These are phyloP conservation scores for Echinometra lucunter DNA, from an alignment of 53 echinoderm and acorn worm species.

Conservation along the genomic window DNA sequence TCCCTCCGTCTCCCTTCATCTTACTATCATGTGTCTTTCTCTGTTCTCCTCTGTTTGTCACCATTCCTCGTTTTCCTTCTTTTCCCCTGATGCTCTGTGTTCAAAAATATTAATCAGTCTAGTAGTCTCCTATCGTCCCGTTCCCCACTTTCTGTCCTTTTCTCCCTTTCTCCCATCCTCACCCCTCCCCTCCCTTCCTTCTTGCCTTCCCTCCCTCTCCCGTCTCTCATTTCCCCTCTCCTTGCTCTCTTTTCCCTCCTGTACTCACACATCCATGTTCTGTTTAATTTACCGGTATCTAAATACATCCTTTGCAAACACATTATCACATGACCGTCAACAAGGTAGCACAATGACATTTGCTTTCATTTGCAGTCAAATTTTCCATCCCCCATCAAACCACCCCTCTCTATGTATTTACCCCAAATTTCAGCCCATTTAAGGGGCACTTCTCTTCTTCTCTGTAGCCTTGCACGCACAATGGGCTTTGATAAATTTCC, in stretches of 20 bases:
- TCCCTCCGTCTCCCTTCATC: not conserved
- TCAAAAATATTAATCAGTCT: too few relatives aligned
- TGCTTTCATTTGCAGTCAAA: not conserved
- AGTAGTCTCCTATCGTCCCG: too few relatives aligned
- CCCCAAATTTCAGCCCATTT: slow-evolving; percentile 17
- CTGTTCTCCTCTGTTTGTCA: not conserved
- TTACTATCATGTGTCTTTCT: not conserved
- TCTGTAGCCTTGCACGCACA: slow-evolving; percentile 10
- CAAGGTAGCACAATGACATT: not conserved
- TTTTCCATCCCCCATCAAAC: not conserved
- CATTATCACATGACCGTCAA: slow-evolving; percentile 51
- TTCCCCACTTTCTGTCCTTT: too few relatives aligned
- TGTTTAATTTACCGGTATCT: slow-evolving; percentile 42
- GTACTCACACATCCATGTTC: not conserved
- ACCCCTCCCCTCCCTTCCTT: not conserved
- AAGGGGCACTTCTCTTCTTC: not conserved
- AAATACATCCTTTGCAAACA: slow-evolving; percentile 45
- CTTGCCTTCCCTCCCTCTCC: not conserved
- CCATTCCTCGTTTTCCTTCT: not conserved
- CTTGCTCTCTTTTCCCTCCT: not conserved
- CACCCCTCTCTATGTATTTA: slow-evolving; percentile 40
- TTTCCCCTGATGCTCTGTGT: not conserved
- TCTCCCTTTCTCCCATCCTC: too few relatives aligned
- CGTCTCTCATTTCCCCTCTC: not conserved
- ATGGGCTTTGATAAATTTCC: not conserved